Evolutionary conservation across 2,888 invertebrate species (phyloP).

Genomic region (Polymixis lichenea): DNA sequence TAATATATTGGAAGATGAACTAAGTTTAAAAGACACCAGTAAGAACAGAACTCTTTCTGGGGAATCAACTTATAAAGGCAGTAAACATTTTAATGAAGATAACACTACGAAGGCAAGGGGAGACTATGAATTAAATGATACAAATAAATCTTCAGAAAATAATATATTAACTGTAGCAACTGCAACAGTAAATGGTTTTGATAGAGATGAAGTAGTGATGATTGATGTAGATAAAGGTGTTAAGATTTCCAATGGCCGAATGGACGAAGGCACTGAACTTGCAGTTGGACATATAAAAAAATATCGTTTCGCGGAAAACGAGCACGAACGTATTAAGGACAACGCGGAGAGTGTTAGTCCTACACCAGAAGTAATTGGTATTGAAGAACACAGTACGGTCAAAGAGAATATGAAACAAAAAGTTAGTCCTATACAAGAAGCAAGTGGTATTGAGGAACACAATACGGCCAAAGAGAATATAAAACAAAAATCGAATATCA

Average conservation of each 20-base stretch:
- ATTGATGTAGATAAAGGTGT: slow-evolving; percentile 9
- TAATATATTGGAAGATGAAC: not conserved
- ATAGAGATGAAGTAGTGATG: not conserved
- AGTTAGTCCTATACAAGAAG: not conserved
- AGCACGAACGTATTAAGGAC: not conserved
- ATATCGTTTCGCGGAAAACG: not conserved
- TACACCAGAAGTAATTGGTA: not conserved
- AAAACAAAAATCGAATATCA: slow-evolving; percentile 8
- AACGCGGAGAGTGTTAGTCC: not conserved
- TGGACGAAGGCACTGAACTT: not conserved
- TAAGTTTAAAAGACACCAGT: slow-evolving; percentile 4
- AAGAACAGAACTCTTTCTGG: not conserved
- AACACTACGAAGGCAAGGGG: not conserved
- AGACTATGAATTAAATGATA: slow-evolving; percentile 12
- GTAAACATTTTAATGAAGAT: not conserved
- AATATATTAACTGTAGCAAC: slow-evolving; percentile 20
- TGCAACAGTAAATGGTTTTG: slow-evolving; percentile 13
- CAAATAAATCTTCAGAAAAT: slow-evolving; percentile 4
- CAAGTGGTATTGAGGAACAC: slow-evolving; percentile 26
- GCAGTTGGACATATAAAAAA: slow-evolving; percentile 17
- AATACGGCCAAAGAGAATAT: slow-evolving; percentile 15
- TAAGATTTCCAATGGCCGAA: slow-evolving; percentile 1
- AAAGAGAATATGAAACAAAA: slow-evolving; percentile 19
- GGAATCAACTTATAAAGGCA: slow-evolving; percentile 10
- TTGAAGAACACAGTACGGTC: not conserved